Conservation (phyloP, 2,113 vertebrate species). For the Thalassoma bifasciatum region DNA sequence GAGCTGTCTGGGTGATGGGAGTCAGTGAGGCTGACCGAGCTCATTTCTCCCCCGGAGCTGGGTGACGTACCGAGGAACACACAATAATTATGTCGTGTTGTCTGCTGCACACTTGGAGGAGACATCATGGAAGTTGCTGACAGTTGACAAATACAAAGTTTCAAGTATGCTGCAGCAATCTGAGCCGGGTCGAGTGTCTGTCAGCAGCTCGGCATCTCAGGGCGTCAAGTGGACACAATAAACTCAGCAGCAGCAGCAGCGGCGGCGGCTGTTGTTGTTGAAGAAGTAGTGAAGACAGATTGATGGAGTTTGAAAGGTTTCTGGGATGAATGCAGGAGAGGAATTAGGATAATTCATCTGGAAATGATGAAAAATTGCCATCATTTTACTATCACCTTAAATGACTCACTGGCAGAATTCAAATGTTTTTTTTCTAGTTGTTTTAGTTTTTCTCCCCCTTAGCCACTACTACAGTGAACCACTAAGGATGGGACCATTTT, state of each 20-base stretch:
- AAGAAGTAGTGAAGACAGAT: neutral
- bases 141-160: constrained; percentile 49
- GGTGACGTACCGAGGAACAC: constrained; percentile 39
- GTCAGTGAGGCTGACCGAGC: constrained; percentile 42
- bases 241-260: constrained; percentile 18
- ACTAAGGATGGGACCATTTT: too few relatives aligned
- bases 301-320: constrained; percentile 3
- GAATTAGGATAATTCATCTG: neutral
- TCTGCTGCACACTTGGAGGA: constrained; percentile 30
- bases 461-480: too few relatives aligned
- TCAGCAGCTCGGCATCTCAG: constrained; percentile 28
- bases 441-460: neutral
- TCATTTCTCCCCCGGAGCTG: constrained; percentile 25
- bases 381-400: neutral
- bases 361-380: neutral
- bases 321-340: constrained; percentile 1
- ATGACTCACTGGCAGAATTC: neutral
- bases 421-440: neutral
- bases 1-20: constrained; percentile 31
- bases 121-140: constrained; percentile 38
- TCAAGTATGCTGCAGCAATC: constrained; percentile 17
- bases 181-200: constrained; percentile 35
- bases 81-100: constrained; percentile 55
- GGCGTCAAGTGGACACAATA: constrained; percentile 26
- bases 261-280: neutral